Percentiles rank a stretch among this genome's conserved stretches.
phyloP scores from a whole-genome alignment of 2,113 vertebrate genomes.

The Shinisaurus crocodilurus region DNA sequence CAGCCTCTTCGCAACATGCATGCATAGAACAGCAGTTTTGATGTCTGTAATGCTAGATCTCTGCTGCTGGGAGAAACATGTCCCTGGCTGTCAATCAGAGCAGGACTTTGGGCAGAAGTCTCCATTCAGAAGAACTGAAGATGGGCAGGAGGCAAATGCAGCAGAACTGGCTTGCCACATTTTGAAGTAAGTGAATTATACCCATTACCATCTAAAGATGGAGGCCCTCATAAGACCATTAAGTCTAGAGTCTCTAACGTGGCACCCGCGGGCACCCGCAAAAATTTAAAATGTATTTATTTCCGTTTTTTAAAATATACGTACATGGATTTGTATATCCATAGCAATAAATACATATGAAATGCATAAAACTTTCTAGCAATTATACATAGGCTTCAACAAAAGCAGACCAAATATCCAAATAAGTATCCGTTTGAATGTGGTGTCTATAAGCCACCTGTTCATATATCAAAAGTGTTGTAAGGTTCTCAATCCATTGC shows the following conservation, averaged over 20 bases:
- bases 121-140: neutral
- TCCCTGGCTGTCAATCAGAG: neutral
- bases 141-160: neutral
- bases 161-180: neutral
- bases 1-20: neutral
- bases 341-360: no score
- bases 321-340: no score
- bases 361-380: no score
- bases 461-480: no score
- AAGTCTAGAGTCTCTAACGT: neutral
- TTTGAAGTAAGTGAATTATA: neutral
- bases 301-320: no score
- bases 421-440: no score
- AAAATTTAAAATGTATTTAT: no score
- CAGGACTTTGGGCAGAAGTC: neutral
- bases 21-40: neutral
- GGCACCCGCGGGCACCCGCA: no score
- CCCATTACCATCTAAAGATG: neutral
- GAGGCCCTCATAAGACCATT: neutral
- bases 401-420: no score
- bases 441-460: no score
- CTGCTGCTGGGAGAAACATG: neutral
- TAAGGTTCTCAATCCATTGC: no score
- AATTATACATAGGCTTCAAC: no score
- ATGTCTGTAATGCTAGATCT: neutral